Evolutionary conservation across 2,888 invertebrate genomes (phyloP).

Genomic region (Melipona beecheii): DNA sequence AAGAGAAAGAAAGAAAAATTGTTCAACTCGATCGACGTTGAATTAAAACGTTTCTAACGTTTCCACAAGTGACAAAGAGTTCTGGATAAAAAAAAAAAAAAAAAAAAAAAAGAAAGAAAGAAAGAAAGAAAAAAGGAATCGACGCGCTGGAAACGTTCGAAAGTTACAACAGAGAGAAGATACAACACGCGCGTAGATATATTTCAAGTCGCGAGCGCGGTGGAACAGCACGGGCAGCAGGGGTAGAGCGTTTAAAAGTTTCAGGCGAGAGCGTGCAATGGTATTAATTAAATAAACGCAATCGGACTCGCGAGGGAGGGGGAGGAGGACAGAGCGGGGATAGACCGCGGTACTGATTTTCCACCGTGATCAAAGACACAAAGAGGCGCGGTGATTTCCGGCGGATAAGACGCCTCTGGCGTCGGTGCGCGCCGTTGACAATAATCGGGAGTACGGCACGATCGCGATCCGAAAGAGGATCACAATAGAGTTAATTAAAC

Average conservation of each 20-base stretch:
- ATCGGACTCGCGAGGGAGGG: constrained; percentile 1
- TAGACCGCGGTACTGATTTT: neutral
- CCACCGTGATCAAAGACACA: constrained; percentile 56
- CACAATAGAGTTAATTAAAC: constrained; percentile 82
- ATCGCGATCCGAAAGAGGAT: constrained; percentile 66
- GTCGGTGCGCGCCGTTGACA: constrained; percentile 45
- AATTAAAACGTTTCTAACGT: too few relatives aligned
- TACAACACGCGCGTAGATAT: neutral
- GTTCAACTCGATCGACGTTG: too few relatives aligned
- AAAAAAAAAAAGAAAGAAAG: too few relatives aligned
- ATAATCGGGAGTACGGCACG: constrained; percentile 64
- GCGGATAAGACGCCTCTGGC: constrained; percentile 57
- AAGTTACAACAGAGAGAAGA: neutral
- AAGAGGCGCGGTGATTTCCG: constrained; percentile 45
- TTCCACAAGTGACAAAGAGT: too few relatives aligned
- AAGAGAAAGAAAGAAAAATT: too few relatives aligned
- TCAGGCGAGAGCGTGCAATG: neutral
- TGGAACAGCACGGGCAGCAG: neutral
- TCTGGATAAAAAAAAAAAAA: too few relatives aligned
- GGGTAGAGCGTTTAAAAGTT: neutral
- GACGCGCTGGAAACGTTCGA: too few relatives aligned
- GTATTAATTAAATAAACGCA: constrained; percentile 50
- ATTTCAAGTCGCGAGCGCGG: neutral
- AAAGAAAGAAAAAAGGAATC: too few relatives aligned
- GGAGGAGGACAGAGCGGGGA: neutral